A percentile compares a stretch with the other conserved stretches of the same genome.
phyloP scores from a whole-genome alignment of 2,888 invertebrate species.

The Idaea aversata region DNA sequence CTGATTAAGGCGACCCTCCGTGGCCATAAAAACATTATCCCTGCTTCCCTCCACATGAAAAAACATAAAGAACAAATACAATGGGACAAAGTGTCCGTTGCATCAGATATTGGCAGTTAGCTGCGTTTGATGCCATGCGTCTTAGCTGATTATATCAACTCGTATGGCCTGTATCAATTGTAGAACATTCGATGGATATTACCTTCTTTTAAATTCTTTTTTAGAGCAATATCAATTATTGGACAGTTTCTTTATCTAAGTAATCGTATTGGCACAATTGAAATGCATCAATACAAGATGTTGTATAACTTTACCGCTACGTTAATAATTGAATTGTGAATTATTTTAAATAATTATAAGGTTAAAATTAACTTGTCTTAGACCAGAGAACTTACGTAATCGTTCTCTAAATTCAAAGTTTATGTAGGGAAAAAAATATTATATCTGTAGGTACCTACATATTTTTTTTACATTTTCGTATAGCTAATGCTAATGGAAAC shows the following conservation, averaged over 20 bases:
- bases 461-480: slow-evolving; percentile 12
- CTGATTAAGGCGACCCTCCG: slow-evolving; percentile 74
- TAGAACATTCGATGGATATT: slow-evolving; percentile 6
- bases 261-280: too few relatives aligned
- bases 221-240: not conserved
- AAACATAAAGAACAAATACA: slow-evolving; percentile 79
- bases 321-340: too few relatives aligned
- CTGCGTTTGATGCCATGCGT: slow-evolving; percentile 64
- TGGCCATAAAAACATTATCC: slow-evolving; percentile 80
- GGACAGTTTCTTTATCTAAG: not conserved
- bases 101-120: slow-evolving; percentile 76
- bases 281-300: too few relatives aligned
- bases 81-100: slow-evolving; percentile 64
- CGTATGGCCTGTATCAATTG: slow-evolving; percentile 28
- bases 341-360: too few relatives aligned
- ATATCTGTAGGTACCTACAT: not conserved
- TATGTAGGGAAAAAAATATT: too few relatives aligned
- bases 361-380: too few relatives aligned
- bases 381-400: too few relatives aligned
- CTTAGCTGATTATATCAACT: slow-evolving; percentile 63
- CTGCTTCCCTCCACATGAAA: slow-evolving; percentile 72
- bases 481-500: not conserved
- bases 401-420: too few relatives aligned
- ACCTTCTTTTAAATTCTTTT: not conserved
- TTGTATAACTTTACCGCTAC: too few relatives aligned